Conservation (phyloP, 1,140 invertebrate species). For the Danaus melanippus region DNA sequence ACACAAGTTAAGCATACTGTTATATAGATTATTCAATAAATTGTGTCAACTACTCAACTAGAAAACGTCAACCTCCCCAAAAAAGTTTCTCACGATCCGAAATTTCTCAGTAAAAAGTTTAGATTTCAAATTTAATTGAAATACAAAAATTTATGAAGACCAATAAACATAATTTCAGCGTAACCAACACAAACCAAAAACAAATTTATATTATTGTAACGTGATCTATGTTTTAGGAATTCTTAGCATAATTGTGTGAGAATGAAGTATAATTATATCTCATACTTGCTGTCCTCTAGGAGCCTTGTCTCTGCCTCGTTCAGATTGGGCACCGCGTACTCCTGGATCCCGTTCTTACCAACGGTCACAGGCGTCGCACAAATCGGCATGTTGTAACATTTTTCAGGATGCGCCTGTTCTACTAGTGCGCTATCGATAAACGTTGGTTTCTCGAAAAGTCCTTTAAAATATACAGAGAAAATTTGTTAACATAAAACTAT, state of each 20-base stretch:
- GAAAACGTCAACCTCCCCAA: no score
- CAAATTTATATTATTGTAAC: no score
- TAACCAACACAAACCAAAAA: no score
- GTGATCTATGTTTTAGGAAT: no score
- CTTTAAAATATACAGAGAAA: constrained; percentile 19
- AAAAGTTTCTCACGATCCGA: no score
- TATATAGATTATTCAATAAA: no score
- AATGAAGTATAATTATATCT: constrained; percentile 3
- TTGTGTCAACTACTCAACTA: no score
- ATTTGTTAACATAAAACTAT: no score
- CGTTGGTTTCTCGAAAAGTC: constrained; percentile 41
- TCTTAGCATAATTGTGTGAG: no score
- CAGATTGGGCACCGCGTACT: constrained; percentile 43
- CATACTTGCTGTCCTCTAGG: constrained; percentile 45
- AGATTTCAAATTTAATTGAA: not conserved
- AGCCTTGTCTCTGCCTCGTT: constrained; percentile 36
- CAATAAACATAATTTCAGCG: no score
- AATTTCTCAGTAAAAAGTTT: no score
- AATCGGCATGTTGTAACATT: constrained; percentile 42
- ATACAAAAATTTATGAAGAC: not conserved
- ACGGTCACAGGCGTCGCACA: constrained; percentile 53
- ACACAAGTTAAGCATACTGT: no score
- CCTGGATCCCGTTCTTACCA: constrained; percentile 38
- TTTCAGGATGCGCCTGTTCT: constrained; percentile 41
- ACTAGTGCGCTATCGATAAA: constrained; percentile 57